phyloP scores from a whole-genome alignment of 2,113 vertebrate genomes.

The Rhagologus leucostigma region DNA sequence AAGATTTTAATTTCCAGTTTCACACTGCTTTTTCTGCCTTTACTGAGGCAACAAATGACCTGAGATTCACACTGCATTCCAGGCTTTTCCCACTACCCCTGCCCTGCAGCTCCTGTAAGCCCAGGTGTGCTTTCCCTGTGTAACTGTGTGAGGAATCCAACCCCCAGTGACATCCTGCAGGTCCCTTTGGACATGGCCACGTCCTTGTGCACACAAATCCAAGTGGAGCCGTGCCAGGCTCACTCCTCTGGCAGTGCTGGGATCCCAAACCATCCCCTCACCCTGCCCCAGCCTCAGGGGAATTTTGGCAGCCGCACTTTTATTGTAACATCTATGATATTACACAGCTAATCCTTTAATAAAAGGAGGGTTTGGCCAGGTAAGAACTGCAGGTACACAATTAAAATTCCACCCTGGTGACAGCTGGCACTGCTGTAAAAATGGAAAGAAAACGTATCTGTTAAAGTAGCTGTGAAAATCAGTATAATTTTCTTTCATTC shows the following conservation, averaged over 20 bases:
- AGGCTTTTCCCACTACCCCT: background rate
- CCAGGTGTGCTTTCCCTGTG: background rate
- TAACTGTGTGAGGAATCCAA: background rate
- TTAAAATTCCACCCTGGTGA: background rate
- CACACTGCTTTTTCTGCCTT: background rate
- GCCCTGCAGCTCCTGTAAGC: background rate
- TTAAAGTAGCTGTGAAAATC: background rate
- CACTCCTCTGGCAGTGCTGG: background rate
- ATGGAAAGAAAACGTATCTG: background rate
- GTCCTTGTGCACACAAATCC: background rate
- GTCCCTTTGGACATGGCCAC: fast-evolving
- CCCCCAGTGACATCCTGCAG: background rate
- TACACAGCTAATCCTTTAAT: background rate
- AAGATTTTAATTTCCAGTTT: background rate
- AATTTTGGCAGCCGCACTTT: background rate
- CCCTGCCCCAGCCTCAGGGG: background rate
- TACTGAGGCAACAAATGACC: background rate
- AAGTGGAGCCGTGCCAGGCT: background rate
- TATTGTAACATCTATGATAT: fast-evolving
- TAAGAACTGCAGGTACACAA: background rate
- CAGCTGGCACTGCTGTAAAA: background rate
- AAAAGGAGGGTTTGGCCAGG: background rate
- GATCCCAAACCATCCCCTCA: background rate
- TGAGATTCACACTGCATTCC: background rate
- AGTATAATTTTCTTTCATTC: background rate